phyloP scores from a whole-genome alignment of 2,888 invertebrate species.

The Blera fallax region DNA sequence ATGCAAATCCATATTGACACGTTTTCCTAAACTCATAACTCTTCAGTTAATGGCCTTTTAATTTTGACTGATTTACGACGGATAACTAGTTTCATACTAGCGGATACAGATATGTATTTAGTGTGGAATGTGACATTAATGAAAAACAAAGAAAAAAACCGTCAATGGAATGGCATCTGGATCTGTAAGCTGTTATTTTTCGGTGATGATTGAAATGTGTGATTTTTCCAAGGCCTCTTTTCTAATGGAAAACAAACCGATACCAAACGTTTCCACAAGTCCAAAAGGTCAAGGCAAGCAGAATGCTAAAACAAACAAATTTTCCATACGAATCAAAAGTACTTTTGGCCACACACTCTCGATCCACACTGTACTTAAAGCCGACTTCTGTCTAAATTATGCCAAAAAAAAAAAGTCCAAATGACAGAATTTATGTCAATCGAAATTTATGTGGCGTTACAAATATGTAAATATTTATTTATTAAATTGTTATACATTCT shows the following conservation, averaged over 20 bases:
- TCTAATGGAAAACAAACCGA: too few species aligned
- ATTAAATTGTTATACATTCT: background rate
- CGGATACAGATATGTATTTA: constrained; percentile 1
- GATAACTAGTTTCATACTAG: constrained; percentile 10
- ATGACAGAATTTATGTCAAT: background rate
- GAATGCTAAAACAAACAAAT: too few species aligned
- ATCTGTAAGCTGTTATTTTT: background rate
- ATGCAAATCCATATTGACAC: background rate
- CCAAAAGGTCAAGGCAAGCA: too few species aligned
- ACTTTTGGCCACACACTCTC: too few species aligned
- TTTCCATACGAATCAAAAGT: too few species aligned
- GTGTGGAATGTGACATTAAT: constrained; percentile 34
- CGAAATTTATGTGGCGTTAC: background rate
- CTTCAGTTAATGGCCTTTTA: constrained; percentile 16
- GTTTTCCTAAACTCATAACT: constrained; percentile 36
- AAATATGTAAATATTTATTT: background rate
- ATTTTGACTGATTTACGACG: constrained; percentile 33
- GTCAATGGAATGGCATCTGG: background rate
- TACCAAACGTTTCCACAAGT: too few species aligned
- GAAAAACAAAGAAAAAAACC: too few species aligned
- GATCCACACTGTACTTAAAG: too few species aligned
- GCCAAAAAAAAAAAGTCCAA: background rate
- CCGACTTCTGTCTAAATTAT: background rate
- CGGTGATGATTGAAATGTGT: background rate
- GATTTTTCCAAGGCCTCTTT: background rate